Conservation (phyloP, 1,140 invertebrate species). For the Rhynchophorus ferrugineus region DNA sequence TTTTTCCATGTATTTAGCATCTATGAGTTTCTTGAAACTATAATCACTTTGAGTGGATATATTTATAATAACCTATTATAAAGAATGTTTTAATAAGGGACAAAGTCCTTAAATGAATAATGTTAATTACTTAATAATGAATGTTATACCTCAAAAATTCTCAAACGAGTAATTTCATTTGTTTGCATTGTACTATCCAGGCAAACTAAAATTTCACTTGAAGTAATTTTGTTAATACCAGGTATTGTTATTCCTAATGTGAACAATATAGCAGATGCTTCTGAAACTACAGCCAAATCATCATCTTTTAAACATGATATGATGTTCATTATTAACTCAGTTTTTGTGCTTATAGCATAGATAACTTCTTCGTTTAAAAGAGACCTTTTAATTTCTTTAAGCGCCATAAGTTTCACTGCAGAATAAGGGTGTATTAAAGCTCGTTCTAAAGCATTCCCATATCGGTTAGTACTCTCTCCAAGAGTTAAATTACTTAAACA, state of each 20-base stretch:
- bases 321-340: slow-evolving; percentile 46
- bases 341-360: slow-evolving; percentile 43
- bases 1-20: slow-evolving; percentile 56
- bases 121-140: no score
- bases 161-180: slow-evolving; percentile 49
- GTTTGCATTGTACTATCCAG: slow-evolving; percentile 45
- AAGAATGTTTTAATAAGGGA: no score
- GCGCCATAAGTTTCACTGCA: slow-evolving; percentile 46
- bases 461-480: slow-evolving; percentile 44
- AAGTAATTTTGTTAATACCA: slow-evolving; percentile 45
- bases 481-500: slow-evolving; percentile 49
- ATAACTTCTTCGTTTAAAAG: slow-evolving; percentile 29
- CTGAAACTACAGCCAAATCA: slow-evolving; percentile 51
- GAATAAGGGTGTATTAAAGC: slow-evolving; percentile 47
- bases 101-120: slow-evolving; percentile 41
- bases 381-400: slow-evolving; percentile 42
- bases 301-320: slow-evolving; percentile 51
- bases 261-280: slow-evolving; percentile 50
- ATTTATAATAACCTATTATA: slow-evolving; percentile 62
- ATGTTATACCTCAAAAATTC: slow-evolving; percentile 60
- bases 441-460: slow-evolving; percentile 44
- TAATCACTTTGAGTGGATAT: slow-evolving; percentile 52
- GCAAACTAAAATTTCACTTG: slow-evolving; percentile 43
- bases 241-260: slow-evolving; percentile 41
- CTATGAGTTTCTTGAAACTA: slow-evolving; percentile 48